Evolutionary conservation across 2,888 invertebrate species (phyloP).

Genomic region (Orthonychiurus folsomi): DNA sequence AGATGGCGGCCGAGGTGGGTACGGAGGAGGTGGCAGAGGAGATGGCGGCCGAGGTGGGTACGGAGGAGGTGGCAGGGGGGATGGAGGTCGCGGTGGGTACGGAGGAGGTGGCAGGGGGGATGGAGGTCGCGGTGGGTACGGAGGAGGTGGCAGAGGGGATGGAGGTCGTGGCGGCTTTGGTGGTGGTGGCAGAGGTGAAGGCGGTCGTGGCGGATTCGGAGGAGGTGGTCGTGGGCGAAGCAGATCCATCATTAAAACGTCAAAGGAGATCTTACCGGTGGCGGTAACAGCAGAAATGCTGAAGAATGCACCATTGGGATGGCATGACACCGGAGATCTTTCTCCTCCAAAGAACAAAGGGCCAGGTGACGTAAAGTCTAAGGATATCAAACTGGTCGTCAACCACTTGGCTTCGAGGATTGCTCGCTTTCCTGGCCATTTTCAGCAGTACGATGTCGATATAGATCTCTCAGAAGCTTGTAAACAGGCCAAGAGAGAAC

Average conservation of each 20-base stretch:
- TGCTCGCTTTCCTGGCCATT: neutral
- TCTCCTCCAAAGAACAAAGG: neutral
- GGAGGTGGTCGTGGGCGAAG: neutral
- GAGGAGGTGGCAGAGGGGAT: too few species aligned
- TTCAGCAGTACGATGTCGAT: constrained; percentile 10
- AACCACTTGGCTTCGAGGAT: constrained; percentile 5
- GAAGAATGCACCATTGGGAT: neutral
- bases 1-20: too few species aligned
- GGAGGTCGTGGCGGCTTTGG: too few species aligned
- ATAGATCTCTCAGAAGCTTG: neutral
- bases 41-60: too few species aligned
- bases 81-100: too few species aligned
- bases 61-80: too few species aligned
- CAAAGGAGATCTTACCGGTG: neutral
- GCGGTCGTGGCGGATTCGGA: neutral
- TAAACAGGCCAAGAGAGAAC: constrained; percentile 4
- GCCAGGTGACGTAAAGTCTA: neutral
- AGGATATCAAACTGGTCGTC: neutral
- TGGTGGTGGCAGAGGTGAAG: too few species aligned
- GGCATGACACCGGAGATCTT: neutral
- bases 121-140: too few species aligned
- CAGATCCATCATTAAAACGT: neutral
- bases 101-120: too few species aligned
- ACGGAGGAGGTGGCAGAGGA: too few species aligned
- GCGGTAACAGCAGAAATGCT: neutral